Percentiles rank a stretch among this genome's conserved stretches.
These are phyloP conservation scores for Thecophora atra DNA, from an alignment of 2,888 invertebrate species.

Conservation along the genomic window DNA sequence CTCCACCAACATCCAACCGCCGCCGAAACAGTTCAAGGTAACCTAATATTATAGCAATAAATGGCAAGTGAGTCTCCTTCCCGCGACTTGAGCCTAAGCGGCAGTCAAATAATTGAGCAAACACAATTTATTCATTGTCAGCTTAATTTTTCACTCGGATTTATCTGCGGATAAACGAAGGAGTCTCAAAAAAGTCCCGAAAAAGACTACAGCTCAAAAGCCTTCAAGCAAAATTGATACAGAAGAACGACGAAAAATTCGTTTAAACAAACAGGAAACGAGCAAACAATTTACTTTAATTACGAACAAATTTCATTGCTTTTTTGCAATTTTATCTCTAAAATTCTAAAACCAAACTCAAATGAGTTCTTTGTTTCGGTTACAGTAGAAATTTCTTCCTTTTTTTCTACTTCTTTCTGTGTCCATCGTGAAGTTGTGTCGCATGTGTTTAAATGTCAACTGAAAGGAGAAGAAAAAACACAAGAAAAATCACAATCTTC, in stretches of 20 bases:
- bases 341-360: neutral
- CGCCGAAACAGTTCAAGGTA: neutral
- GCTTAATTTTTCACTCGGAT: no score
- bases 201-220: no score
- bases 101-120: neutral
- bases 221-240: no score
- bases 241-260: no score
- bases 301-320: neutral
- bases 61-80: neutral
- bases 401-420: neutral
- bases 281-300: conserved; percentile 24
- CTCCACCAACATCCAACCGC: neutral
- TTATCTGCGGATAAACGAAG: neutral
- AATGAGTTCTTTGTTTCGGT: neutral
- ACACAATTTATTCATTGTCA: neutral
- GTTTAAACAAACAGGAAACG: no score
- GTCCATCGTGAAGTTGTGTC: no score
- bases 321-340: neutral
- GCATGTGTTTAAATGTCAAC: no score
- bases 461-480: no score
- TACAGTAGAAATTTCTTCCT: neutral
- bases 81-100: neutral
- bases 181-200: neutral
- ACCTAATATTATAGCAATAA: neutral
- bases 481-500: no score